A percentile compares a stretch with the other conserved stretches of the same genome.
Evolutionary conservation across 1,140 invertebrate species (phyloP).

Genomic region (Lycorma delicatula): DNA sequence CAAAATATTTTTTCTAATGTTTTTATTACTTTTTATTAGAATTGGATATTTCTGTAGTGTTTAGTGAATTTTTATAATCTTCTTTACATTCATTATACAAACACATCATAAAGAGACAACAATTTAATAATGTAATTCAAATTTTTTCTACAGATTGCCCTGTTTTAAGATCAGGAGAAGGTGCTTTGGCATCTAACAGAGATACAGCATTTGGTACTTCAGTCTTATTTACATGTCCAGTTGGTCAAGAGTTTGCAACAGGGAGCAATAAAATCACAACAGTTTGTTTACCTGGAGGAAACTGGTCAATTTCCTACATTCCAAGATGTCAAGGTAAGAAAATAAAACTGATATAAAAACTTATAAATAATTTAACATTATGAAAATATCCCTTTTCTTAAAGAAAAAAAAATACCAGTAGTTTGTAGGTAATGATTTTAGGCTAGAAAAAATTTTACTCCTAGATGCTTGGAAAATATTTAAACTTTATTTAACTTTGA

Average conservation of each 20-base stretch:
- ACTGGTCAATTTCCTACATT: slow-evolving; percentile 88
- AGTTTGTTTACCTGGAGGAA: slow-evolving; percentile 78
- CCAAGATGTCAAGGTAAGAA: slow-evolving; percentile 79
- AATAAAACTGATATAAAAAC: not conserved
- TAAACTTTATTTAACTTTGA: too few relatives aligned
- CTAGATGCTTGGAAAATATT: too few relatives aligned
- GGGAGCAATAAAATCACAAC: slow-evolving; percentile 75
- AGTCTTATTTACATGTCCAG: slow-evolving; percentile 83
- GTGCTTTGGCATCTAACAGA: slow-evolving; percentile 79
- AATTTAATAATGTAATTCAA: slow-evolving; percentile 17
- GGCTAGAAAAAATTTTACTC: too few relatives aligned
- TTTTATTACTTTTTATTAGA: not conserved
- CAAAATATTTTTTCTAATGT: not conserved
- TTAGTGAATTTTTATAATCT: too few relatives aligned
- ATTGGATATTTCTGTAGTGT: too few relatives aligned
- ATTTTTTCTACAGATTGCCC: slow-evolving; percentile 73
- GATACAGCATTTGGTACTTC: slow-evolving; percentile 87
- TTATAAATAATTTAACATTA: too few relatives aligned
- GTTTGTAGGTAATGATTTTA: too few relatives aligned
- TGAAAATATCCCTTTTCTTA: too few relatives aligned
- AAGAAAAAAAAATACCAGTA: too few relatives aligned
- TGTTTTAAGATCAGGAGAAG: slow-evolving; percentile 67
- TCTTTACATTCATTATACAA: too few relatives aligned
- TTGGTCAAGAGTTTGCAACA: slow-evolving; percentile 90
- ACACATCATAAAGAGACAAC: too few relatives aligned